These are phyloP conservation scores for Macroramphosus scolopax DNA, from an alignment of 2,797 vertebrate genomes.

Conservation along the genomic window DNA sequence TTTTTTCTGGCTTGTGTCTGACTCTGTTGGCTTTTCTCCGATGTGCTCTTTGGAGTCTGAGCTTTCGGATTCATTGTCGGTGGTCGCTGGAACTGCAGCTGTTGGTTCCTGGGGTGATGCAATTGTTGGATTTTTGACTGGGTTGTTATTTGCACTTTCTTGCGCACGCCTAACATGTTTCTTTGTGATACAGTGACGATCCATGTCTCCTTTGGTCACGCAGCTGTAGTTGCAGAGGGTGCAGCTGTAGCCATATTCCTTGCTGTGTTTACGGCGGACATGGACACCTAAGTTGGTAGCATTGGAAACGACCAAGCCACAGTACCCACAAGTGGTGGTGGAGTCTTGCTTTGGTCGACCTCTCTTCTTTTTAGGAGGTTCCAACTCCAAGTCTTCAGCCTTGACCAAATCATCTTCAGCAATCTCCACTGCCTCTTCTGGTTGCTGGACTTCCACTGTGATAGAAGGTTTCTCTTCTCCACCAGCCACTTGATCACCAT, in stretches of 20 bases:
- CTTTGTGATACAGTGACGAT: slow-evolving; percentile 95
- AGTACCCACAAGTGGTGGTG: slow-evolving; percentile 87
- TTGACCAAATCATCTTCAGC: slow-evolving; percentile 25
- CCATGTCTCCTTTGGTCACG: slow-evolving; percentile 99
- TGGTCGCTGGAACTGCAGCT: slow-evolving; percentile 8
- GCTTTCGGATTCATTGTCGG: slow-evolving; percentile 33
- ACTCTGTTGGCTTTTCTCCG: slow-evolving; percentile 36
- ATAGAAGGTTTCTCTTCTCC: slow-evolving; percentile 15
- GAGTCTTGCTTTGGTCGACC: slow-evolving; percentile 83
- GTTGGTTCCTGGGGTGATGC: slow-evolving; percentile 34
- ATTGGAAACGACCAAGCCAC: slow-evolving; percentile 92
- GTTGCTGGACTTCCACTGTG: slow-evolving; percentile 31
- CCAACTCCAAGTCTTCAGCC: slow-evolving; percentile 51
- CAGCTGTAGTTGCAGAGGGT: slow-evolving; percentile 95
- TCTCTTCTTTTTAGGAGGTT: slow-evolving; percentile 76
- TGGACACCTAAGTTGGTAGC: slow-evolving; percentile 95
- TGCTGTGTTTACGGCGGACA: slow-evolving; percentile 94
- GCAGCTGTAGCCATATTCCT: slow-evolving; percentile 94
- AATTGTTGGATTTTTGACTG: slow-evolving; percentile 16
- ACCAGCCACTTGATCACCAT: slow-evolving; percentile 31
- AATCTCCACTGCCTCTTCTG: slow-evolving; percentile 37
- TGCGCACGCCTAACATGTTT: slow-evolving; percentile 88
- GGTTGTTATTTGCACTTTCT: slow-evolving; percentile 51
- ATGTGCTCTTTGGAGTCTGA: slow-evolving; percentile 40
- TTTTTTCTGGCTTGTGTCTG: slow-evolving; percentile 46